Evolutionary conservation across 1,140 invertebrate species (phyloP).

Genomic region (Ips typographus): DNA sequence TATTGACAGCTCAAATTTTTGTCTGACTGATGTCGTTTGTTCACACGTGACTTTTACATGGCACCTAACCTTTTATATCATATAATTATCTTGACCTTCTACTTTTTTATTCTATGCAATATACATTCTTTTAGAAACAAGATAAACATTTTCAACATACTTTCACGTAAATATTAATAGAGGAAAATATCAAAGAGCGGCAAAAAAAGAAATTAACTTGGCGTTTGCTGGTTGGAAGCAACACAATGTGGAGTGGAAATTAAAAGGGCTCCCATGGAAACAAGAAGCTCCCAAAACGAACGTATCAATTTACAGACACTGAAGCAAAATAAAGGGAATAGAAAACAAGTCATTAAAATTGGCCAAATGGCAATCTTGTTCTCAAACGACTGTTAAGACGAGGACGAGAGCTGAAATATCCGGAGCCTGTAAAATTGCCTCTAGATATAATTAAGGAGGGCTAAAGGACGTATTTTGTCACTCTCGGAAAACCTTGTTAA

Average conservation of each 20-base stretch:
- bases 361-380: constrained; percentile 42
- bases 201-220: constrained; percentile 14
- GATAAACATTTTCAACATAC: too few relatives aligned
- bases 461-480: constrained; percentile 22
- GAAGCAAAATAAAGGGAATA: constrained; percentile 36
- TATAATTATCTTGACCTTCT: too few relatives aligned
- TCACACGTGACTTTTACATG: too few relatives aligned
- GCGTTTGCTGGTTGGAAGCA: constrained; percentile 9
- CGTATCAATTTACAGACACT: constrained; percentile 36
- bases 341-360: constrained; percentile 44
- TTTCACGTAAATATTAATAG: too few relatives aligned
- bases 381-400: constrained; percentile 36
- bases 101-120: too few relatives aligned
- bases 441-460: constrained; percentile 37
- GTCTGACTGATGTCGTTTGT: too few relatives aligned
- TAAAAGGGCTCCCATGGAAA: constrained; percentile 26
- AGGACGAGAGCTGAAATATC: constrained; percentile 28
- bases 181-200: too few relatives aligned
- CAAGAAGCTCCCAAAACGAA: constrained; percentile 32
- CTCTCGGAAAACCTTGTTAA: constrained; percentile 24
- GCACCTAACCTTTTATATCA: too few relatives aligned
- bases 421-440: constrained; percentile 33
- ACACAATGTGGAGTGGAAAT: constrained; percentile 2
- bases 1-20: too few relatives aligned
- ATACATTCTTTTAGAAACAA: too few relatives aligned